phyloP scores from a whole-genome alignment of 1,140 invertebrate genomes.

The Vanessa atalanta region DNA sequence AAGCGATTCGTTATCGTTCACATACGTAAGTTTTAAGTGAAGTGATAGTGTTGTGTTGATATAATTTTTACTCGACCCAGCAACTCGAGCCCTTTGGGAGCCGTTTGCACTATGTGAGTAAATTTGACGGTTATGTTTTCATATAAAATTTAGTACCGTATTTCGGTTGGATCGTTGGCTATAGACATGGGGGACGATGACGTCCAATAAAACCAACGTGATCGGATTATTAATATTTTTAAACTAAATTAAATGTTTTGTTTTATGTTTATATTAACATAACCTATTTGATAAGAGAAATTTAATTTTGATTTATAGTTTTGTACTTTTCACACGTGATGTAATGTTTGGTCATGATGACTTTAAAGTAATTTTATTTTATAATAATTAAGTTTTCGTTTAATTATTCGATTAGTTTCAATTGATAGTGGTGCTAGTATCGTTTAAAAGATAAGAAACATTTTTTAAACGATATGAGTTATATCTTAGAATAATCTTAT shows the following conservation, averaged over 20 bases:
- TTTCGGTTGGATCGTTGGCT: slow-evolving; percentile 12
- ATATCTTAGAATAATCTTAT: too few relatives aligned
- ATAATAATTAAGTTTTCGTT: too few relatives aligned
- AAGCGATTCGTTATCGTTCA: slow-evolving; percentile 5
- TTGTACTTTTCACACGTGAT: too few relatives aligned
- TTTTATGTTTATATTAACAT: slow-evolving; percentile 5
- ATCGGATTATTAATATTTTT: slow-evolving; percentile 9
- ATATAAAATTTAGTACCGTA: slow-evolving; percentile 29
- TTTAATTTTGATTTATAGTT: too few relatives aligned
- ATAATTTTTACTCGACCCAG: slow-evolving; percentile 26
- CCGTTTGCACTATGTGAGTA: slow-evolving; percentile 49
- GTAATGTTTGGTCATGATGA: too few relatives aligned
- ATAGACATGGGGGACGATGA: neutral
- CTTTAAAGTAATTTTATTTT: too few relatives aligned
- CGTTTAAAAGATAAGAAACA: too few relatives aligned
- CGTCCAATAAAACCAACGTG: neutral
- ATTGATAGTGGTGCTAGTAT: too few relatives aligned
- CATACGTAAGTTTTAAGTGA: slow-evolving; percentile 27
- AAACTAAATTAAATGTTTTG: neutral
- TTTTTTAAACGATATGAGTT: too few relatives aligned
- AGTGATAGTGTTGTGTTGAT: slow-evolving; percentile 35
- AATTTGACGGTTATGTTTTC: slow-evolving; percentile 30
- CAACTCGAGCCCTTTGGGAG: slow-evolving; percentile 36
- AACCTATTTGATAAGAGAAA: slow-evolving; percentile 26
- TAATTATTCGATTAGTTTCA: too few relatives aligned